Evolutionary conservation across 2,888 invertebrate species (phyloP).

Genomic region (Linnaemya tessellans): DNA sequence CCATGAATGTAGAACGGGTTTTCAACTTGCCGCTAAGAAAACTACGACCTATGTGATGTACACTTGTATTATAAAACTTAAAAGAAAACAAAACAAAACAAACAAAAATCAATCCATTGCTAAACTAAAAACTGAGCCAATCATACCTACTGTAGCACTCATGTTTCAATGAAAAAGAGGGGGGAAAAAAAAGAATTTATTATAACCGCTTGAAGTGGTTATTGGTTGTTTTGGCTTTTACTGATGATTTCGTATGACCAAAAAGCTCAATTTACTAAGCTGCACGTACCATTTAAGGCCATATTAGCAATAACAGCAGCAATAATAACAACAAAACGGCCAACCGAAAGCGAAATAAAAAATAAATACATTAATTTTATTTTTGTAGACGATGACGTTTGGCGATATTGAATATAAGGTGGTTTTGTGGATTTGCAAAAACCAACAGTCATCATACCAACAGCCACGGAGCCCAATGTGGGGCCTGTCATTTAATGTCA

Average conservation of each 20-base stretch:
- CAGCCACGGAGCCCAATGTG: slow-evolving; percentile 74
- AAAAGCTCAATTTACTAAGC: slow-evolving; percentile 66
- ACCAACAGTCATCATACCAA: slow-evolving; percentile 50
- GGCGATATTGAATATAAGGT: slow-evolving; percentile 71
- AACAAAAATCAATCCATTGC: too few species aligned
- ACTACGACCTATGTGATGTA: too few species aligned
- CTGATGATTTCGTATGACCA: slow-evolving; percentile 62
- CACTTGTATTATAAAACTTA: too few species aligned
- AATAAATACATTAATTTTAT: slow-evolving; percentile 72
- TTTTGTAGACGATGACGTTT: slow-evolving; percentile 72
- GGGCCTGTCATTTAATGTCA: slow-evolving; percentile 82
- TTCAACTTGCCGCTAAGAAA: too few species aligned
- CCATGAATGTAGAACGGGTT: too few species aligned
- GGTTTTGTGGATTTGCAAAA: slow-evolving; percentile 69
- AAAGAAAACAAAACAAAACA: too few species aligned
- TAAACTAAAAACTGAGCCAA: neutral
- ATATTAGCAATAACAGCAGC: slow-evolving; percentile 54
- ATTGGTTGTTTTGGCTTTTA: slow-evolving; percentile 56
- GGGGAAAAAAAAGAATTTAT: too few species aligned
- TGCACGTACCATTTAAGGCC: slow-evolving; percentile 71
- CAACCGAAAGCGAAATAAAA: slow-evolving; percentile 47
- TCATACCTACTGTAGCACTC: slow-evolving; percentile 9
- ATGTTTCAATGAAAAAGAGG: neutral
- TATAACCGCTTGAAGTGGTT: slow-evolving; percentile 51
- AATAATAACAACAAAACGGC: slow-evolving; percentile 24